Conservation (phyloP, 2,797 vertebrate genomes). For the Urocyon cinereoargenteus region DNA sequence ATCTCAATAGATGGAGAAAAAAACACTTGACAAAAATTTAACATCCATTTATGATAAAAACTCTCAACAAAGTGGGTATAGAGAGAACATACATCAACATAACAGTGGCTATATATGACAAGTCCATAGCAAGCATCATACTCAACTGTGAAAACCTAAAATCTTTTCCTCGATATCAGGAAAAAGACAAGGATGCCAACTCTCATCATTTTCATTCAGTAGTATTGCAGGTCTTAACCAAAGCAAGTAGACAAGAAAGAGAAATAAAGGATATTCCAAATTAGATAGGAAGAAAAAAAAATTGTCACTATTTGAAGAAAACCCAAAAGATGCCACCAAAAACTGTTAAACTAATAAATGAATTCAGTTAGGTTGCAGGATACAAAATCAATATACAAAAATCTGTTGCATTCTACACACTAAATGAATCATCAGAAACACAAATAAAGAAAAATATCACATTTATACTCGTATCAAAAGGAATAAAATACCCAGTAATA, state of each 20-base stretch:
- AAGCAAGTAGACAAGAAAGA: neutral
- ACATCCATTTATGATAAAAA: neutral
- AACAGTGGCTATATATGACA: neutral
- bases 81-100: neutral
- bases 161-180: neutral
- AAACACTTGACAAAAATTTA: neutral
- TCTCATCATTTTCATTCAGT: neutral
- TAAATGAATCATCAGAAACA: neutral
- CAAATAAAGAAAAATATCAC: neutral
- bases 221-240: neutral
- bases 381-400: neutral
- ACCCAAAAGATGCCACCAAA: neutral
- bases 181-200: neutral
- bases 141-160: neutral
- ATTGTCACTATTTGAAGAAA: neutral
- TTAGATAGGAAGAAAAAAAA: neutral
- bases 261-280: neutral
- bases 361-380: neutral
- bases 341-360: neutral
- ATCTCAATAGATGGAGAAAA: neutral
- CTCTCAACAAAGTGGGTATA: neutral
- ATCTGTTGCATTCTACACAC: neutral
- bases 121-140: neutral
- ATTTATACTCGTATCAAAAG: neutral
- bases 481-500: neutral